Conservation (phyloP, 37 sponge, comb jelly and placozoan species). For the Aplysina aerophoba region DNA sequence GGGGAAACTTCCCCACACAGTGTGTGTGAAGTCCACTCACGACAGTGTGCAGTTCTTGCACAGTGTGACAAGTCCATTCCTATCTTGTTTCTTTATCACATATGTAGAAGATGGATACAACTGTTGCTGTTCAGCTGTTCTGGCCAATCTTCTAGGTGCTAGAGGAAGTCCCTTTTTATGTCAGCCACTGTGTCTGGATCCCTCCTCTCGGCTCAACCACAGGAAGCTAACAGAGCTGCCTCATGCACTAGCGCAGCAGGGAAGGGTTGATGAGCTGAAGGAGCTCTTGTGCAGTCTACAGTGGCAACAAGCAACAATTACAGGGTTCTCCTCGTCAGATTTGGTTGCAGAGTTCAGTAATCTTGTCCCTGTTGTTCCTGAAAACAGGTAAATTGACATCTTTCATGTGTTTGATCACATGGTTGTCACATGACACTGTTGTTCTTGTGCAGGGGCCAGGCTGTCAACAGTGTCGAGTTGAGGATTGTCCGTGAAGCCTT, state of each 20-base stretch:
- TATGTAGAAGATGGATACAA: too few relatives aligned
- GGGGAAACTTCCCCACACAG: too few relatives aligned
- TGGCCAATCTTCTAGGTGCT: not conserved
- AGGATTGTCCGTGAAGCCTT: constrained; percentile 64
- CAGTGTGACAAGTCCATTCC: too few relatives aligned
- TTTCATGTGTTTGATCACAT: not conserved
- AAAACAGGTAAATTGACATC: not conserved
- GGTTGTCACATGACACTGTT: not conserved
- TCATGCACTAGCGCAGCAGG: constrained; percentile 33
- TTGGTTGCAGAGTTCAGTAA: constrained; percentile 45
- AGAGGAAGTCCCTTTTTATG: not conserved
- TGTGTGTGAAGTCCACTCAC: too few relatives aligned
- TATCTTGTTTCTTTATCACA: too few relatives aligned
- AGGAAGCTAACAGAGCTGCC: constrained; percentile 79
- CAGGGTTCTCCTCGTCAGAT: constrained; percentile 38
- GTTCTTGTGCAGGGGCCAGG: not conserved
- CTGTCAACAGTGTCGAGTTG: constrained; percentile 35
- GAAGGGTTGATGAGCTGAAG: constrained; percentile 41
- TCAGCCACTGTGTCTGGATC: constrained; percentile 50
- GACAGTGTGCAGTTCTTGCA: too few relatives aligned
- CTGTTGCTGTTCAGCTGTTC: too few relatives aligned
- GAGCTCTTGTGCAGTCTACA: constrained; percentile 54
- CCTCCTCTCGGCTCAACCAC: constrained; percentile 34
- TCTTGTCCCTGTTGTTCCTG: constrained; percentile 61
- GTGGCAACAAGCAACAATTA: constrained; percentile 55